phyloP scores from a whole-genome alignment of 2,113 vertebrate genomes.

The Gobiocypris rarus region DNA sequence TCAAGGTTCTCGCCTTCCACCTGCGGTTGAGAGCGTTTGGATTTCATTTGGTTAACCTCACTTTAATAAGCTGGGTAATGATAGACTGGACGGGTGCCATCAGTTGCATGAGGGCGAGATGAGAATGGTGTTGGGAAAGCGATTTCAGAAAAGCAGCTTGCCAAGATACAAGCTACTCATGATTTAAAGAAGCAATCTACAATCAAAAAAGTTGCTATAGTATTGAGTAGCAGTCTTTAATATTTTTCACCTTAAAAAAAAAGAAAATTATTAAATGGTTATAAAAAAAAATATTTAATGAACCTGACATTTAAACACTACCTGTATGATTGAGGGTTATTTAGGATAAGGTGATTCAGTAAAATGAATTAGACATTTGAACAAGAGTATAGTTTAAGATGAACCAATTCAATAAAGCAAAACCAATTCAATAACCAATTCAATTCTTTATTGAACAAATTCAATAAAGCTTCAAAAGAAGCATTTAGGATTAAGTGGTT shows the following conservation, averaged over 20 bases:
- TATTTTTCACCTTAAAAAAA: not conserved
- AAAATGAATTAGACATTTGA: not conserved
- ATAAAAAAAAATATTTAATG: not conserved
- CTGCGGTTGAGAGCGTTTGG: not conserved
- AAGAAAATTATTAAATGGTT: not conserved
- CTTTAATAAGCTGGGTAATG: slow-evolving; percentile 22
- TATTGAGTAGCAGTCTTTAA: too few species aligned
- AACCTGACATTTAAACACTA: too few species aligned
- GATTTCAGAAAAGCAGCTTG: not conserved
- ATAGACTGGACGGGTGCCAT: slow-evolving; percentile 17
- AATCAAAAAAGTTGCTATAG: not conserved
- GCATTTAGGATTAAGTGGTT: too few species aligned
- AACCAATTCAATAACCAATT: too few species aligned
- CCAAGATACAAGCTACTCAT: not conserved
- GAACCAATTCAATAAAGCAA: not conserved
- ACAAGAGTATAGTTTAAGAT: not conserved
- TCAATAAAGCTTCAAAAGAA: too few species aligned
- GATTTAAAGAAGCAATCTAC: not conserved
- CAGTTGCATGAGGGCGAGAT: not conserved
- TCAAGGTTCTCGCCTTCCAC: slow-evolving; percentile 23
- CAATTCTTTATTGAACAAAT: too few species aligned
- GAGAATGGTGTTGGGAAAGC: not conserved
- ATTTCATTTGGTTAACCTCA: slow-evolving; percentile 41
- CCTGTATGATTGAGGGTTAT: too few species aligned
- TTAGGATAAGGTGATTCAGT: not conserved